Evolutionary conservation across 2,888 invertebrate species (phyloP).

Genomic region (Agrypnus murinus): DNA sequence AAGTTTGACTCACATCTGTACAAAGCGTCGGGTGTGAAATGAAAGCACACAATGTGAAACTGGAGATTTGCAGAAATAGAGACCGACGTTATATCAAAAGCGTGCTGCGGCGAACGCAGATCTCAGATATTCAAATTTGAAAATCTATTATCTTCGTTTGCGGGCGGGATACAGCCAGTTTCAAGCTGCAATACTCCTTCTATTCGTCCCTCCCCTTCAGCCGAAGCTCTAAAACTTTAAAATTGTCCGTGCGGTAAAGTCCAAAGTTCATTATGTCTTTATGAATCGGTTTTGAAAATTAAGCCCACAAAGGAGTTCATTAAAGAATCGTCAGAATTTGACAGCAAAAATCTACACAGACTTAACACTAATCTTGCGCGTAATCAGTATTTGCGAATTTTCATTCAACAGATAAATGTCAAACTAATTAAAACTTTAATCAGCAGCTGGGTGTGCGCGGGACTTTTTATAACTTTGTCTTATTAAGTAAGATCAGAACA

Average conservation of each 20-base stretch:
- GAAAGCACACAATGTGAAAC: conserved; percentile 43
- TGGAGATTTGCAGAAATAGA: conserved; percentile 49
- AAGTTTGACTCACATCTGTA: conserved; percentile 52
- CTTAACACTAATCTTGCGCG: conserved; percentile 45
- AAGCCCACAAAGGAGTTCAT: conserved; percentile 40
- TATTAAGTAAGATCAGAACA: conserved; percentile 41
- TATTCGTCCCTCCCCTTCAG: too few species aligned
- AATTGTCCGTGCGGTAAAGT: conserved; percentile 30
- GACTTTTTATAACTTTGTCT: conserved; percentile 40
- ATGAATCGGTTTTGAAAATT: conserved; percentile 35
- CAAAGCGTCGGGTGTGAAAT: conserved; percentile 45
- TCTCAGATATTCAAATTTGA: conserved; percentile 47
- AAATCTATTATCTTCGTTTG: conserved; percentile 45
- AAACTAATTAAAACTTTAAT: conserved; percentile 53
- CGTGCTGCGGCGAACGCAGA: conserved; percentile 31
- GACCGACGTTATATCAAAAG: conserved; percentile 48
- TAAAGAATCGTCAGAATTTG: conserved; percentile 35
- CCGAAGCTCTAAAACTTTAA: conserved; percentile 17
- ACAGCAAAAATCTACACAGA: conserved; percentile 45
- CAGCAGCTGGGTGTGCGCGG: conserved; percentile 39
- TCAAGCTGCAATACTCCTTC: conserved; percentile 22
- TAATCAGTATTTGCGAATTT: conserved; percentile 45
- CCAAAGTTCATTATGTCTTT: conserved; percentile 29
- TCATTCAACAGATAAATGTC: conserved; percentile 50
- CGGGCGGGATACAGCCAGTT: conserved; percentile 19